A percentile compares a stretch with the other conserved stretches of the same genome.
Evolutionary conservation across 2,113 vertebrate species (phyloP).

Genomic region (Ciconia maguari): DNA sequence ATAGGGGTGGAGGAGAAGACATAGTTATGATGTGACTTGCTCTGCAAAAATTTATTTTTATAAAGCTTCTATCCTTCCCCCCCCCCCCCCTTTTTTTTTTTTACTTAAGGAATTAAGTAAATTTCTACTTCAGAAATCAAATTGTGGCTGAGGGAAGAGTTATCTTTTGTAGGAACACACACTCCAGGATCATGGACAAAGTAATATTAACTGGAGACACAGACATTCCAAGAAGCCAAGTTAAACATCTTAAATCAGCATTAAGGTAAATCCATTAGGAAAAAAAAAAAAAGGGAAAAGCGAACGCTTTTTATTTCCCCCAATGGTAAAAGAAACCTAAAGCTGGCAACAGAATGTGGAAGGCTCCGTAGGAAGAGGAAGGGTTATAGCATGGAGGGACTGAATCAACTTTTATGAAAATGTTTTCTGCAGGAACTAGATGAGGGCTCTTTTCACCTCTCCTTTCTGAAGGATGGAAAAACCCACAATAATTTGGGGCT

Average conservation of each 20-base stretch:
- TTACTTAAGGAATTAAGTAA: neutral
- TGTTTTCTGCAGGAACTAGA: neutral
- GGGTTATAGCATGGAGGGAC: neutral
- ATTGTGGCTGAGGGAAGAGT: neutral
- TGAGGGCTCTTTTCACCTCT: neutral
- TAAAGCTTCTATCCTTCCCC: neutral
- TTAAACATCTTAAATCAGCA: conserved; percentile 7
- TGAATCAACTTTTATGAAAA: neutral
- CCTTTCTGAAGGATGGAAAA: neutral
- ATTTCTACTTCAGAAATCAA: neutral
- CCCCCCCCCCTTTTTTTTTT: neutral
- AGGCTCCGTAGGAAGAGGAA: neutral
- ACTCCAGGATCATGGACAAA: neutral
- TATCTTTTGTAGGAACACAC: neutral
- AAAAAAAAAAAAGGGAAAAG: neutral
- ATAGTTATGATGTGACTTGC: neutral
- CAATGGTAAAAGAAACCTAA: neutral
- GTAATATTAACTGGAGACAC: neutral
- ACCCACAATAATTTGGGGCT: neutral
- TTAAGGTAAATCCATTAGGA: neutral
- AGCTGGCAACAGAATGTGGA: neutral
- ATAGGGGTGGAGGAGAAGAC: neutral
- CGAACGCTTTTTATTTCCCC: neutral
- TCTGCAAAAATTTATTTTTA: neutral
- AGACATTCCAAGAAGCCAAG: neutral